phyloP scores from a whole-genome alignment of 2,888 invertebrate genomes.

The Malthinus flaveolus region DNA sequence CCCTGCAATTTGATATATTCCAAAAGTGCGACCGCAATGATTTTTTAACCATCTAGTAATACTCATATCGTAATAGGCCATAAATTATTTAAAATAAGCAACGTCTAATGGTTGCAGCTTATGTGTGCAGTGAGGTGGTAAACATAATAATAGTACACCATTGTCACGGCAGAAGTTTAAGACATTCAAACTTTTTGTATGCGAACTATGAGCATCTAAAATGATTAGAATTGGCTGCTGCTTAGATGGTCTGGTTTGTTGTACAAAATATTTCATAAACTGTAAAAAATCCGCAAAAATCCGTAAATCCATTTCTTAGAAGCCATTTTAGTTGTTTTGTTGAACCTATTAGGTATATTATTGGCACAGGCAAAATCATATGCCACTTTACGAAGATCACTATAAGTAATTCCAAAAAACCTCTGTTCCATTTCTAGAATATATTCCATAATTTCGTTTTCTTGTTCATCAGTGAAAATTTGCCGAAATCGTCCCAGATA shows the following conservation, averaged over 20 bases:
- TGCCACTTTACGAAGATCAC: background rate
- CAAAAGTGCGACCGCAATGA: conserved; percentile 39
- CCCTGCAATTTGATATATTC: conserved; percentile 34
- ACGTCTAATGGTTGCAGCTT: background rate
- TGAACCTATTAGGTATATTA: background rate
- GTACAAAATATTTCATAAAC: conserved; percentile 25
- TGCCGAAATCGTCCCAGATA: background rate
- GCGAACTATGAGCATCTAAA: background rate
- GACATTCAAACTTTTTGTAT: background rate
- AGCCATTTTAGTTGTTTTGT: background rate
- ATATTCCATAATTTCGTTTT: background rate
- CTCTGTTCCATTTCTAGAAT: background rate
- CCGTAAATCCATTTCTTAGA: background rate
- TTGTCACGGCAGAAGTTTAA: too few relatives aligned
- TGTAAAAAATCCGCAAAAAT: conserved; percentile 6
- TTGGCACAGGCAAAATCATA: background rate
- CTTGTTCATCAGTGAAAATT: background rate
- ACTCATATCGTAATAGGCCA: background rate
- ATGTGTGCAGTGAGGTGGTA: background rate
- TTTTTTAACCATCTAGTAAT: conserved; percentile 22
- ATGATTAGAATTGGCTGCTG: conserved; percentile 9
- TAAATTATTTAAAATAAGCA: conserved; percentile 2
- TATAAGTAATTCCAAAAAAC: background rate
- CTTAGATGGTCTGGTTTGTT: conserved; percentile 19
- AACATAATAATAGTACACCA: too few relatives aligned